Base-by-base conservation (phyloP, 1,140 invertebrate genomes). In the Acromyrmex charruanus region DNA sequence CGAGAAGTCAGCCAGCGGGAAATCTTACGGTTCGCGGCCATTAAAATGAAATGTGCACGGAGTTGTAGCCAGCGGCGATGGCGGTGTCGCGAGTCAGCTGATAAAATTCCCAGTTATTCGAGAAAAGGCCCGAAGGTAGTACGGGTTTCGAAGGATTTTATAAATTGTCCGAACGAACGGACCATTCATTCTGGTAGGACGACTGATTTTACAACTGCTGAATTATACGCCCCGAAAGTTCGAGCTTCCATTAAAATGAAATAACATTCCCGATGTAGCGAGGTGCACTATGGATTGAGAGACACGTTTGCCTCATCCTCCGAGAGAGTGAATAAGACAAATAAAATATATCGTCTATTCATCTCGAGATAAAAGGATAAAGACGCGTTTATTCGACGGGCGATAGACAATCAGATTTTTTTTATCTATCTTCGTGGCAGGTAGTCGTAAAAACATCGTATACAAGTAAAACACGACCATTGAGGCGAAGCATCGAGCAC, bases 31-130 rank as follows among this genome's bases (percentile, higher is more conserved):
- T 63, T n/a, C 68, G 14, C 69, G 14, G n/a, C 18, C 80, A 49
- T 74, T 84, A 75, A 75, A 35, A 75, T 61, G 69, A 84, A 75
- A 84, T 75, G 80, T 61, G 44, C 55, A 44, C 28, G 39, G 68
- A 35, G 25, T 49, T 82, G 55, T 49, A 51, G 68, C 53, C 53
- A 55, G 53, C 35, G 68, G 80, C 66, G 25, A 31, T 25, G 65
- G 53, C 35, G 66, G 25, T 39, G 35, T 72, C 55, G 39, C 69
- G 69, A 84, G 69, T 84, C 69, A 75, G 69, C 80, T 75, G 80
- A 84, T 84, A 75, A 84, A 84, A 84, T 31, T 61, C 53, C 5
- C 66, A 16, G 21, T 31, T 82, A 82, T 74, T 49, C 53, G 55
- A 44, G 28, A 61, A 44, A 84, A 75, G 25, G 21, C 69, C 39